These are phyloP conservation scores for Toxonevra muliebris DNA, from an alignment of 2,888 invertebrate genomes.

Conservation along the genomic window DNA sequence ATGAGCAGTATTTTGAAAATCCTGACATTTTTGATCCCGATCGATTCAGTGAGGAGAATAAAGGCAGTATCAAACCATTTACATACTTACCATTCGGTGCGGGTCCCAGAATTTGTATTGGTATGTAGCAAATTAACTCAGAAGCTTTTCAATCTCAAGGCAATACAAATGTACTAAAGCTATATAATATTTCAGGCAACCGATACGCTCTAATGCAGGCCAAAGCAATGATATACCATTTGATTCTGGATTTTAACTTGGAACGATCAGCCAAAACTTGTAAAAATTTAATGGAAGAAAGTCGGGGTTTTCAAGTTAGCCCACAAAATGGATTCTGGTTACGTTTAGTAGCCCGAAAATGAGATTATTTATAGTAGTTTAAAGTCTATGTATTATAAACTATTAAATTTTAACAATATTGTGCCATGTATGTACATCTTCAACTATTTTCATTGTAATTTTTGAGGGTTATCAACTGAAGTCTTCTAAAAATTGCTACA, in stretches of 20 bases:
- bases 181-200: constrained; percentile 37
- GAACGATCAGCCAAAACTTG: constrained; percentile 42
- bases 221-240: constrained; percentile 46
- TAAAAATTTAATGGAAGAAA: constrained; percentile 41
- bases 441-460: too few relatives aligned
- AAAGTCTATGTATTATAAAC: too few relatives aligned
- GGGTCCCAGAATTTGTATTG: constrained; percentile 72
- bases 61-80: constrained; percentile 62
- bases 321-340: constrained; percentile 45
- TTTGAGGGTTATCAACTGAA: too few relatives aligned
- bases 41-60: constrained; percentile 69
- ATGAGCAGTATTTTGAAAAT: constrained; percentile 67
- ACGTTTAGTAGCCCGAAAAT: constrained; percentile 11
- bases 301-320: constrained; percentile 39
- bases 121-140: constrained; percentile 47
- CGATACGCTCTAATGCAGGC: constrained; percentile 46
- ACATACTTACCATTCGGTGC: constrained; percentile 68
- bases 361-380: too few relatives aligned
- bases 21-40: constrained; percentile 69
- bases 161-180: neutral
- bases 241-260: constrained; percentile 45
- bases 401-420: too few relatives aligned
- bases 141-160: neutral
- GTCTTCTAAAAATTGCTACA: too few relatives aligned
- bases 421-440: too few relatives aligned